These are phyloP conservation scores for Symphodus melops DNA, from an alignment of 2,113 vertebrate species.

Conservation along the genomic window DNA sequence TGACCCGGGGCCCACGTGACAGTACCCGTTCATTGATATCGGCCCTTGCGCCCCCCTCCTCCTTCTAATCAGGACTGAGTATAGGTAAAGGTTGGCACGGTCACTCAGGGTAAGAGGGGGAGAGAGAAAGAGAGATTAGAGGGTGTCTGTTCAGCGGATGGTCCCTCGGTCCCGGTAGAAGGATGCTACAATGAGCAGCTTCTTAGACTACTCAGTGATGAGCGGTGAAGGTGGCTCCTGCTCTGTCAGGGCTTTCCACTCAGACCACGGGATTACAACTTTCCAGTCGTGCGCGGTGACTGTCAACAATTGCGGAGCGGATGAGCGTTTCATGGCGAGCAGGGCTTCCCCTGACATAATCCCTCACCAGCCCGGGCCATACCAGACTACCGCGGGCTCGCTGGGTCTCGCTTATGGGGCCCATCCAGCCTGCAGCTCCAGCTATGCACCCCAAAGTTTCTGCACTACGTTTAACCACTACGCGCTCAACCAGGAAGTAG, in stretches of 20 bases:
- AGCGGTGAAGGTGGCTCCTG: conserved; percentile 89
- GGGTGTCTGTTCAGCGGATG: conserved; percentile 78
- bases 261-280: conserved; percentile 96
- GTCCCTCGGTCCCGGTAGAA: conserved; percentile 86
- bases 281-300: conserved; percentile 95
- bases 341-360: conserved; percentile 90
- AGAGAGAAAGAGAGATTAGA: conserved; percentile 73
- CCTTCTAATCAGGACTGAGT: conserved; percentile 83
- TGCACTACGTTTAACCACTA: conserved; percentile 90
- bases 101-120: conserved; percentile 84
- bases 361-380: conserved; percentile 87
- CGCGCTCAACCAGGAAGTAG: conserved; percentile 92
- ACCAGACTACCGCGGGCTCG: conserved; percentile 85
- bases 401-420: conserved; percentile 89
- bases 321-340: conserved; percentile 91
- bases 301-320: conserved; percentile 89
- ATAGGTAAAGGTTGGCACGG: conserved; percentile 94
- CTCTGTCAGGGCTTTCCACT: conserved; percentile 89
- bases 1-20: conserved; percentile 86
- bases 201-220: conserved; percentile 94
- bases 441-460: conserved; percentile 91
- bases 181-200: conserved; percentile 95
- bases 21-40: conserved; percentile 91
- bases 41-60: conserved; percentile 78
- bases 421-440: conserved; percentile 88